Conservation (phyloP, 2,113 vertebrate species). For the Phaethon lepturus region DNA sequence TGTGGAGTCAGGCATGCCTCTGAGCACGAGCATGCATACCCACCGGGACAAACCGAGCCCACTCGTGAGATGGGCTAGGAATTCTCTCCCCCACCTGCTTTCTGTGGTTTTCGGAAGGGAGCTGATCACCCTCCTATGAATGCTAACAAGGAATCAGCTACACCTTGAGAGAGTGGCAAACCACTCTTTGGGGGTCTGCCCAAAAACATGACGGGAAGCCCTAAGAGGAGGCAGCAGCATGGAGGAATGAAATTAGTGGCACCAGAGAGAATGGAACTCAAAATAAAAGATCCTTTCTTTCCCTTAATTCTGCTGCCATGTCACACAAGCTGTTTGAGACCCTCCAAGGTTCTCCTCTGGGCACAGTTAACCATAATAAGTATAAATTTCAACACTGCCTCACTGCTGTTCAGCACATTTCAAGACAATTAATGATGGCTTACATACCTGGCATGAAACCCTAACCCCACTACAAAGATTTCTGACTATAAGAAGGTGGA, state of each 20-base stretch:
- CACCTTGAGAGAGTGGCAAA: background rate
- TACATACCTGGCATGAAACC: background rate
- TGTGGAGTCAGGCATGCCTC: background rate
- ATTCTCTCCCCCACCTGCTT: background rate
- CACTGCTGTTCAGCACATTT: background rate
- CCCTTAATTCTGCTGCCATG: background rate
- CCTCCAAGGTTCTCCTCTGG: background rate
- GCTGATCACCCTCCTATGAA: background rate
- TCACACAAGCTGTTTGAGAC: background rate
- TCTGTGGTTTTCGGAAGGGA: background rate
- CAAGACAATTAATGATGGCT: background rate
- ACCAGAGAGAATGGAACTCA: background rate
- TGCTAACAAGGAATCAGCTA: background rate
- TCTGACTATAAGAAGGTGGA: background rate
- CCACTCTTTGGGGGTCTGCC: background rate
- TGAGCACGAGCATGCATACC: fast-evolving
- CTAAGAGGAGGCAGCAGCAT: background rate
- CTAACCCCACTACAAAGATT: background rate
- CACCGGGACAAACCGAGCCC: fast-evolving
- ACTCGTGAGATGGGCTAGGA: fast-evolving
- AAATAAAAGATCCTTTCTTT: background rate
- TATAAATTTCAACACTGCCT: background rate
- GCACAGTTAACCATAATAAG: background rate
- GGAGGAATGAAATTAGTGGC: background rate
- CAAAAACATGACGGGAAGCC: fast-evolving